These are phyloP conservation scores for Stercorarius parasiticus DNA, from an alignment of 2,113 vertebrate species.

Conservation along the genomic window DNA sequence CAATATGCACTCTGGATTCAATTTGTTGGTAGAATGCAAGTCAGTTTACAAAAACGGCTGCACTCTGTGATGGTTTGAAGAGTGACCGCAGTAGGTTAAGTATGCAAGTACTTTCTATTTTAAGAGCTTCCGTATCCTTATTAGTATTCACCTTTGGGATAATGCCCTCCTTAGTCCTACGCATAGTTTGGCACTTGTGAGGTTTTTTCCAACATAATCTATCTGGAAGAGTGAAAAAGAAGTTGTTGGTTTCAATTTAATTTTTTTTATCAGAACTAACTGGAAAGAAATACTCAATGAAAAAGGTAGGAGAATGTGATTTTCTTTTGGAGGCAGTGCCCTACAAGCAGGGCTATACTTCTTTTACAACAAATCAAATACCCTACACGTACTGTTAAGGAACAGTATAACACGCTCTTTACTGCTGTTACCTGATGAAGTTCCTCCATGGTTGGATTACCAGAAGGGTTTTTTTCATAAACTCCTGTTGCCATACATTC, in stretches of 20 bases:
- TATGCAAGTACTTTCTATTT: background rate
- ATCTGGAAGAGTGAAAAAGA: background rate
- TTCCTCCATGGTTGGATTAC: background rate
- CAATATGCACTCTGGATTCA: background rate
- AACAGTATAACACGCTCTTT: background rate
- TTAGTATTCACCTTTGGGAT: background rate
- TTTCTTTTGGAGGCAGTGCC: background rate
- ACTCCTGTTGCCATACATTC: background rate
- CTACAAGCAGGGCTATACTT: background rate
- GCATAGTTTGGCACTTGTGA: background rate
- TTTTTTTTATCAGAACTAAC: background rate
- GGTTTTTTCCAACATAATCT: accelerated
- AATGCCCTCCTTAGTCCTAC: background rate
- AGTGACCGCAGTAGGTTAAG: background rate
- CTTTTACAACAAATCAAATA: background rate
- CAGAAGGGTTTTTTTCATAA: background rate
- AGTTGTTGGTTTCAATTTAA: background rate
- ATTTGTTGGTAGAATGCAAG: background rate
- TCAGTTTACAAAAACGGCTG: background rate
- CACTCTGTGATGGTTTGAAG: background rate
- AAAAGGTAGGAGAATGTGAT: background rate
- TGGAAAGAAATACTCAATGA: background rate
- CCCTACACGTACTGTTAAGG: accelerated
- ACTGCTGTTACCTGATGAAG: background rate
- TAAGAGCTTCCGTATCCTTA: background rate